These are phyloP conservation scores for Nephrocerus scutellatus DNA, from an alignment of 2,888 invertebrate genomes.

Conservation along the genomic window DNA sequence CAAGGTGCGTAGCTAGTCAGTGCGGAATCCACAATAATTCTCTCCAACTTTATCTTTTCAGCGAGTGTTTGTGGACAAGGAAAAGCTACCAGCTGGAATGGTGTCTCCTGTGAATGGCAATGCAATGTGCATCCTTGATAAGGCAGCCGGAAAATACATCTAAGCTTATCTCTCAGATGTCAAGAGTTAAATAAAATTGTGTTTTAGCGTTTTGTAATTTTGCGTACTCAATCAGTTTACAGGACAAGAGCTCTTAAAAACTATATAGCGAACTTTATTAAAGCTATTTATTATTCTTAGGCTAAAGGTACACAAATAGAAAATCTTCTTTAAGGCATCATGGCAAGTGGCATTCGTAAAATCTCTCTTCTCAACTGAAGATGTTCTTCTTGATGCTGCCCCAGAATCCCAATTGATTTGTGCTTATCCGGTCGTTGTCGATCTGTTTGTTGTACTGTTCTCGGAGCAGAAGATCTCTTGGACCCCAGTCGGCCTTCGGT, in stretches of 20 bases:
- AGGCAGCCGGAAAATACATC: conserved; percentile 45
- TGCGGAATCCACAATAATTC: not conserved
- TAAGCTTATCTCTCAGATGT: not conserved
- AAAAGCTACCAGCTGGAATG: conserved; percentile 68
- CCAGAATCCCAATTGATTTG: conserved; percentile 29
- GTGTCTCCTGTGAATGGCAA: conserved; percentile 65
- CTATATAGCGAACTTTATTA: no score
- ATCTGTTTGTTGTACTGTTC: conserved; percentile 51
- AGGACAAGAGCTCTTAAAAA: no score
- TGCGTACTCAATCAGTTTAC: no score
- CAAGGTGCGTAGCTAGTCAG: conserved; percentile 55
- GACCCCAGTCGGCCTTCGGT: conserved; percentile 55
- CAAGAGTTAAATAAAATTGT: no score
- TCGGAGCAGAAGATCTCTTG: conserved; percentile 48
- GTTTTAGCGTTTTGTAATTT: no score
- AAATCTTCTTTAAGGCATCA: no score
- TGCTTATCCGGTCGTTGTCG: conserved; percentile 31
- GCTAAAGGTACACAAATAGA: no score
- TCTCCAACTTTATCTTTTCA: conserved; percentile 48
- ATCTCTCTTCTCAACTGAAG: conserved; percentile 36
- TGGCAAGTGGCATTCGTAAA: no score
- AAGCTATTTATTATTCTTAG: no score
- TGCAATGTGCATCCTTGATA: conserved; percentile 59
- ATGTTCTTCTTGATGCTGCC: conserved; percentile 37
- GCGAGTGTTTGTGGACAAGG: conserved; percentile 70